Conservation (phyloP, 2,797 vertebrate species). For the Notolabrus celidotus region DNA sequence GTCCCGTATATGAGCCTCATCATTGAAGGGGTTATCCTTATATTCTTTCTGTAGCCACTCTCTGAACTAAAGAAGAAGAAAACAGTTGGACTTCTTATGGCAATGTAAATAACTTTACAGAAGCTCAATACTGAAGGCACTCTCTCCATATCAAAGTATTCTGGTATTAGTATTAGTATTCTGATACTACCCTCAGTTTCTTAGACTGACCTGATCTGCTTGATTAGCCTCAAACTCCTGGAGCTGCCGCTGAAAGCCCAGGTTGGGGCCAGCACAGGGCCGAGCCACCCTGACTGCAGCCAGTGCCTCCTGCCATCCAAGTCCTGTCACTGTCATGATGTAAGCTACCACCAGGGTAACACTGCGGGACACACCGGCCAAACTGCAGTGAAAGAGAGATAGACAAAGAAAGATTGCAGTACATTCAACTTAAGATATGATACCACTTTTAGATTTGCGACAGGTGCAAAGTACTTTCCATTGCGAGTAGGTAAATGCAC, state of each 20-base stretch:
- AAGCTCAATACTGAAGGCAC: not conserved
- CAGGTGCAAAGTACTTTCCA: not conserved
- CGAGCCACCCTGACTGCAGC: conserved; percentile 88
- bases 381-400: conserved; percentile 74
- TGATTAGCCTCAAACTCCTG: conserved; percentile 92
- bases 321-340: conserved; percentile 93
- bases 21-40: conserved; percentile 90
- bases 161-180: not conserved
- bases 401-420: not conserved
- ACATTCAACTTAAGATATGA: not conserved
- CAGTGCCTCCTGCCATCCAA: conserved; percentile 95
- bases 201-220: conserved; percentile 85
- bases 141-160: not conserved
- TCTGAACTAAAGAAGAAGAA: conserved; percentile 85
- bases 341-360: conserved; percentile 96
- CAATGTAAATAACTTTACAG: not conserved
- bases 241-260: conserved; percentile 95
- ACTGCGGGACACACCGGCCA: conserved; percentile 96
- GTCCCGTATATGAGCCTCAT: conserved; percentile 88
- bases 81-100: not conserved
- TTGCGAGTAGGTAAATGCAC: not conserved
- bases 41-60: conserved; percentile 91
- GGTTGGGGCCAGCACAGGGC: conserved; percentile 94
- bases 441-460: not conserved
- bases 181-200: not conserved